These are phyloP conservation scores for Tortricodes alternella DNA, from an alignment of 2,888 invertebrate genomes.

Conservation along the genomic window DNA sequence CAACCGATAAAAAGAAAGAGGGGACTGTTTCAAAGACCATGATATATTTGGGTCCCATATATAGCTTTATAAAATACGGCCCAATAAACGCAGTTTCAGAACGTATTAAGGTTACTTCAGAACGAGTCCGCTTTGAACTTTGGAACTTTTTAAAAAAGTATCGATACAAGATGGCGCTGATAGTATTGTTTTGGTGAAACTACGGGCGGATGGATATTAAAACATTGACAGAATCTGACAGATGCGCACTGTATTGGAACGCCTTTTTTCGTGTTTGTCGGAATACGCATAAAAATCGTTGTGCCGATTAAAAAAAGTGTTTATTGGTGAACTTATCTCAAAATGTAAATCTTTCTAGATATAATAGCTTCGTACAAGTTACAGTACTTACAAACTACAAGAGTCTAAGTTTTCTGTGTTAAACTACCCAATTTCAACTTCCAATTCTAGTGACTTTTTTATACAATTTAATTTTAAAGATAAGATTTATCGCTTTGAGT, in stretches of 20 bases:
- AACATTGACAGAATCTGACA: slow-evolving; percentile 59
- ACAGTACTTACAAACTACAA: neutral
- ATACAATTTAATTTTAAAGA: too few relatives aligned
- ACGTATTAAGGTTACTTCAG: too few relatives aligned
- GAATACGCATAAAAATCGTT: slow-evolving; percentile 36
- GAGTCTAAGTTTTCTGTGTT: slow-evolving; percentile 15
- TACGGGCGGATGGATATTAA: slow-evolving; percentile 42
- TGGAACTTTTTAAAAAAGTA: slow-evolving; percentile 6
- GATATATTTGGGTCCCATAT: too few relatives aligned
- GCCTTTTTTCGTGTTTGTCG: slow-evolving; percentile 43
- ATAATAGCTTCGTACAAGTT: neutral
- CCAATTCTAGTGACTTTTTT: too few relatives aligned
- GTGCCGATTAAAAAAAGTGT: slow-evolving; percentile 27
- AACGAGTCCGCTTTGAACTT: too few relatives aligned
- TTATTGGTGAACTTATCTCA: slow-evolving; percentile 6
- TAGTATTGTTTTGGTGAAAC: slow-evolving; percentile 39
- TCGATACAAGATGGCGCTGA: slow-evolving; percentile 37
- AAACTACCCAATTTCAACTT: neutral
- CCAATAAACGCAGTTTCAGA: too few relatives aligned
- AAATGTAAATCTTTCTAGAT: neutral
- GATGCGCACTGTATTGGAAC: slow-evolving; percentile 52
- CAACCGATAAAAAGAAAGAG: too few relatives aligned
- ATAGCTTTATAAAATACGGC: too few relatives aligned
- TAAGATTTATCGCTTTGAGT: too few relatives aligned
- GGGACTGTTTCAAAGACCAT: too few relatives aligned